Evolutionary conservation across 2,888 invertebrate genomes (phyloP).

Genomic region (Callimorpha dominula): DNA sequence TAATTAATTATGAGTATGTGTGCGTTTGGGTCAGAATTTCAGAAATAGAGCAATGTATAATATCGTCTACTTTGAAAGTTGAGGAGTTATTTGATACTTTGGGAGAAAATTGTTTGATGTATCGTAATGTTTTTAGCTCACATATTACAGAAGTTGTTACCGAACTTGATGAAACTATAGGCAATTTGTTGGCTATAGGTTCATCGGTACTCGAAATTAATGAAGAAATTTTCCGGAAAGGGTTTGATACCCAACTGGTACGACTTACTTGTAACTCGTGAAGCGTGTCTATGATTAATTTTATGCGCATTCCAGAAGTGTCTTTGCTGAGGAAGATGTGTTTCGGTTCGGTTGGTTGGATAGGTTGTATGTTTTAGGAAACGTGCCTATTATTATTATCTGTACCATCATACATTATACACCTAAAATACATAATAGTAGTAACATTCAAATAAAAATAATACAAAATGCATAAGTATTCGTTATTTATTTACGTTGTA

Average conservation of each 20-base stretch:
- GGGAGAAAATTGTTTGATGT: constrained; percentile 1
- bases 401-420: too few species aligned
- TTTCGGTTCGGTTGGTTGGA: too few species aligned
- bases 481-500: too few species aligned
- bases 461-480: too few species aligned
- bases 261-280: background rate
- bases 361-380: too few species aligned
- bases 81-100: constrained; percentile 5
- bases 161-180: background rate
- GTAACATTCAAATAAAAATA: too few species aligned
- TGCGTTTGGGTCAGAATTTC: background rate
- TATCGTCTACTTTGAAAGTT: background rate
- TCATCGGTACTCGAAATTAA: background rate
- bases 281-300: background rate
- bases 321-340: background rate
- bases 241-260: background rate
- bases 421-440: too few species aligned
- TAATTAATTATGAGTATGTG: background rate
- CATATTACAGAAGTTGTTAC: background rate
- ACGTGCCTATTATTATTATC: too few species aligned
- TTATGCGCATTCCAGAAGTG: background rate
- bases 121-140: background rate
- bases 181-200: background rate
- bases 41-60: background rate
- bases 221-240: background rate